Percentiles rank a stretch among this genome's conserved stretches.
phyloP scores from a whole-genome alignment of 2,113 vertebrate species.

The Podarcis muralis region DNA sequence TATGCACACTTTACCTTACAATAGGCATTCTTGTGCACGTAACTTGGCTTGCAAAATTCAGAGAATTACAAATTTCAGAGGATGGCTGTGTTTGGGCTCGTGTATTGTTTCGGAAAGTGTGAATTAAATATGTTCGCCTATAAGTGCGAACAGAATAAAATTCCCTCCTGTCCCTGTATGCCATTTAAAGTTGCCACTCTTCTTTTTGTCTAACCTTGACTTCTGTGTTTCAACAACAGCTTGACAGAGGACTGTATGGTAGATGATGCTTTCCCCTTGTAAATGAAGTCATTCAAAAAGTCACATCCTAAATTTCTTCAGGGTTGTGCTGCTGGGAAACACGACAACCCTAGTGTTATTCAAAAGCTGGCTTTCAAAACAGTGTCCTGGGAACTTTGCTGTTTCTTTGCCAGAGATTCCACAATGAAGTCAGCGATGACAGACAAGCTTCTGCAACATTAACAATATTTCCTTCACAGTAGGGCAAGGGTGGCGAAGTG shows the following conservation, averaged over 20 bases:
- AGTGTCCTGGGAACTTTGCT: not conserved
- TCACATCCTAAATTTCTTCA: not conserved
- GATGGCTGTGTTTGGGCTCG: no score
- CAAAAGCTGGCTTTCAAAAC: not conserved
- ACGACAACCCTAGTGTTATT: not conserved
- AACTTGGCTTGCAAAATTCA: no score
- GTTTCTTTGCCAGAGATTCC: not conserved
- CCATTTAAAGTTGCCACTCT: not conserved
- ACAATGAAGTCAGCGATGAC: not conserved
- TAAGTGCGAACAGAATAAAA: no score
- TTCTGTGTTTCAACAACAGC: not conserved
- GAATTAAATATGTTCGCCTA: no score
- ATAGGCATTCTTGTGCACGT: no score
- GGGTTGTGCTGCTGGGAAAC: not conserved
- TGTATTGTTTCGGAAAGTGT: no score
- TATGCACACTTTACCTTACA: no score
- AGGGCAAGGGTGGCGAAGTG: no score
- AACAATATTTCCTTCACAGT: not conserved
- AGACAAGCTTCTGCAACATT: not conserved
- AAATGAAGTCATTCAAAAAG: not conserved
- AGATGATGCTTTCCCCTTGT: not conserved
- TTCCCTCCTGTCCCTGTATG: no score
- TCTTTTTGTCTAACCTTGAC: not conserved
- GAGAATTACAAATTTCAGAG: no score
- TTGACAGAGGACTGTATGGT: not conserved